A percentile compares a stretch with the other conserved stretches of the same genome.
Evolutionary conservation across 2,113 vertebrate genomes (phyloP).

Genomic region (Percopsis transmontana): DNA sequence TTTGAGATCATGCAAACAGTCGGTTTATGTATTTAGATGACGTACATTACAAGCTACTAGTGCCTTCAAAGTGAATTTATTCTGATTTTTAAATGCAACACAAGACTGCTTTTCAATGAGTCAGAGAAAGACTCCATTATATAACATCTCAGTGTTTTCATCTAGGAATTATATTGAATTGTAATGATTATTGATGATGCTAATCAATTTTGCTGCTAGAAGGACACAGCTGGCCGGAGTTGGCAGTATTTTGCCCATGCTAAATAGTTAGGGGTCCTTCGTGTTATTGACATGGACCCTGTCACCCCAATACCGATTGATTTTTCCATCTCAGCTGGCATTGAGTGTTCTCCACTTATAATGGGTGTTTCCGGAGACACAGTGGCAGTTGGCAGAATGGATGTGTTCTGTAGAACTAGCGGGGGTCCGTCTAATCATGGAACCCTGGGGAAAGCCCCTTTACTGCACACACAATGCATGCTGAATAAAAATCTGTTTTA

Average conservation of each 20-base stretch:
- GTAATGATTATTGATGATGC: slow-evolving; percentile 5
- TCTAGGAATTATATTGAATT: slow-evolving; percentile 28
- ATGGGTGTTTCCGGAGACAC: slow-evolving; percentile 40
- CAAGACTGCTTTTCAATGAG: slow-evolving; percentile 50
- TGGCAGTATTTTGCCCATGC: neutral
- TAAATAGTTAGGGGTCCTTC: slow-evolving; percentile 39
- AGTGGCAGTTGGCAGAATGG: slow-evolving; percentile 13
- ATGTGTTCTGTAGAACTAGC: slow-evolving; percentile 25
- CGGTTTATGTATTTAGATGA: too few relatives aligned
- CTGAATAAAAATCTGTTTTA: slow-evolving; percentile 12
- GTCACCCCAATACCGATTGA: slow-evolving; percentile 55
- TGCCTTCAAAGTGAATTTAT: slow-evolving; percentile 25
- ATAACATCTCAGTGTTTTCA: slow-evolving; percentile 26
- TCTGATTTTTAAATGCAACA: slow-evolving; percentile 39
- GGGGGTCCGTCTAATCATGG: slow-evolving; percentile 18
- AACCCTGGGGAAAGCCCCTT: slow-evolving; percentile 15
- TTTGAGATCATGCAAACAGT: too few relatives aligned
- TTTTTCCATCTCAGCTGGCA: slow-evolving; percentile 68
- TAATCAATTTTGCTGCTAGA: neutral
- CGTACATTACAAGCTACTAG: neutral
- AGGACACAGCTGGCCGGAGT: neutral
- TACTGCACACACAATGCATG: slow-evolving; percentile 1
- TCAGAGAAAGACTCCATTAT: slow-evolving; percentile 26
- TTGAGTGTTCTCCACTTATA: slow-evolving; percentile 64
- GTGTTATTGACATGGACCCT: slow-evolving; percentile 45